Evolutionary conservation across 2,888 invertebrate species (phyloP).

Genomic region (Emmelina monodactyla): DNA sequence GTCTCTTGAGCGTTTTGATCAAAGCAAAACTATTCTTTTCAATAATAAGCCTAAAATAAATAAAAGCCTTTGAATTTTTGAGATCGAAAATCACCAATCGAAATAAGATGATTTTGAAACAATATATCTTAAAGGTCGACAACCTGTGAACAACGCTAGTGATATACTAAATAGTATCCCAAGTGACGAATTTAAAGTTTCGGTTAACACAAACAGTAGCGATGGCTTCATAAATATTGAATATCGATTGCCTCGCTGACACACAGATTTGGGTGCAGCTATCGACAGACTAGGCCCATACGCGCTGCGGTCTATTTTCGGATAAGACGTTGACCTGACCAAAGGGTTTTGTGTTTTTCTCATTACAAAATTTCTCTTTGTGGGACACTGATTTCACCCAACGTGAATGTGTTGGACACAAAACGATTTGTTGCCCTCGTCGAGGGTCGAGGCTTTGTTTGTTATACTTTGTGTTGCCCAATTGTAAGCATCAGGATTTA

Average conservation of each 20-base stretch:
- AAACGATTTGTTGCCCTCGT: not conserved
- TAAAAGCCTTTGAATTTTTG: no score
- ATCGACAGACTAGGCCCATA: conserved; percentile 53
- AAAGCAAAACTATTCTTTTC: no score
- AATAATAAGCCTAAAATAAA: no score
- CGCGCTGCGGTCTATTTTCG: conserved; percentile 44
- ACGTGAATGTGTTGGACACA: not conserved
- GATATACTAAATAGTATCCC: no score
- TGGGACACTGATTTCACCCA: not conserved
- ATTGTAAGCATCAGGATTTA: no score
- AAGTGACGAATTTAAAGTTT: not conserved
- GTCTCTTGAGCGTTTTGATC: no score
- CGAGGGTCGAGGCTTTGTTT: no score
- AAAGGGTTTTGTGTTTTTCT: no score
- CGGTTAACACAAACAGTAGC: conserved; percentile 28
- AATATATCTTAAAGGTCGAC: conserved; percentile 50
- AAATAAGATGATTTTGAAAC: no score
- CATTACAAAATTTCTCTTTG: not conserved
- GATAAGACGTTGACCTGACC: conserved; percentile 53
- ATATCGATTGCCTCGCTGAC: conserved; percentile 54
- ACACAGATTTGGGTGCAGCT: conserved; percentile 47
- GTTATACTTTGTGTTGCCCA: no score
- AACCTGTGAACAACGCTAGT: conserved; percentile 37
- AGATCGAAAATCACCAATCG: no score
- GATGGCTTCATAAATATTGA: conserved; percentile 27